A percentile compares a stretch with the other conserved stretches of the same genome.
Evolutionary conservation across 2,113 vertebrate species (phyloP).

Genomic region (Lipophrys pholis): DNA sequence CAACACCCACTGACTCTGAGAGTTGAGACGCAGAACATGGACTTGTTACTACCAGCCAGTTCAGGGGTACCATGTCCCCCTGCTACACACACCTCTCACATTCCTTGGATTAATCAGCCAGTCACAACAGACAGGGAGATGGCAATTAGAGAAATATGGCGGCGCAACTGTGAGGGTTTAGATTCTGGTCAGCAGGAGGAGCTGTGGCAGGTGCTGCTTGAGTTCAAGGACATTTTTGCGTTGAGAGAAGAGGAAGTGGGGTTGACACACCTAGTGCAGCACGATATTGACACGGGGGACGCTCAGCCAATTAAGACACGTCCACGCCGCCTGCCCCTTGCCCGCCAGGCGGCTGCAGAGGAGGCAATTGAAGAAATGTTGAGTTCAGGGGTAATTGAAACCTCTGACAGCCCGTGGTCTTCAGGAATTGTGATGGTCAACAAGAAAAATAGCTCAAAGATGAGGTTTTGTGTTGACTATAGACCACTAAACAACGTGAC

Average conservation of each 20-base stretch:
- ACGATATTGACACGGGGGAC: conserved; percentile 1
- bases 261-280: conserved; percentile 19
- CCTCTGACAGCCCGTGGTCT: background rate
- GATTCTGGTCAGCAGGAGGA: background rate
- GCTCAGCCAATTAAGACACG: background rate
- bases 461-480: too few species aligned
- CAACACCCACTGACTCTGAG: too few species aligned
- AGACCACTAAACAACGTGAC: too few species aligned
- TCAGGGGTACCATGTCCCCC: too few species aligned
- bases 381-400: conserved; percentile 6
- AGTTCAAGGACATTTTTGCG: background rate
- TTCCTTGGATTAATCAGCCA: too few species aligned
- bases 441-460: background rate
- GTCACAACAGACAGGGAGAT: too few species aligned
- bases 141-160: background rate
- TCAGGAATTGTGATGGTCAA: conserved; percentile 10
- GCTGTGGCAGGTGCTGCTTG: background rate
- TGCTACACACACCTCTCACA: too few species aligned
- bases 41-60: too few species aligned
- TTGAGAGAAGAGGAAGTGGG: background rate
- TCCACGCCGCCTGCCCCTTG: conserved; percentile 5
- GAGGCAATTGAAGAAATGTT: conserved; percentile 1
- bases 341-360: background rate
- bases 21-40: too few species aligned
- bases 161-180: background rate